These are phyloP conservation scores for Sisor rabdophorus DNA, from an alignment of 2,113 vertebrate genomes.

Conservation along the genomic window DNA sequence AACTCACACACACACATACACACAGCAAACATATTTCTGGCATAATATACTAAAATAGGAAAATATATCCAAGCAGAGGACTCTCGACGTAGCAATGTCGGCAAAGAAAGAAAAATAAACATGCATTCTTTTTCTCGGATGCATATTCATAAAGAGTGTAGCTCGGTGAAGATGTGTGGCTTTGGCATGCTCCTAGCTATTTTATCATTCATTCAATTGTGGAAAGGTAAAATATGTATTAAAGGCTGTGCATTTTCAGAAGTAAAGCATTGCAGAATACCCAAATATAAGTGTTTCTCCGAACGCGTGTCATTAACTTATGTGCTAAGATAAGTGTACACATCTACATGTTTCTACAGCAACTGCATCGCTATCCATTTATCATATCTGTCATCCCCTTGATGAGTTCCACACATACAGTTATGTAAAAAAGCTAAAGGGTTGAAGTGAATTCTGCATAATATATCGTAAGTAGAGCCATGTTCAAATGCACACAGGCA, in stretches of 20 bases:
- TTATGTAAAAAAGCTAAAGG: slow-evolving; percentile 48
- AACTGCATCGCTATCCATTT: slow-evolving; percentile 24
- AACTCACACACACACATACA: slow-evolving; percentile 29
- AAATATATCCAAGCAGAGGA: slow-evolving; percentile 22
- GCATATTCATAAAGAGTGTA: slow-evolving; percentile 48
- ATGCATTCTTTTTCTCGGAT: slow-evolving; percentile 37
- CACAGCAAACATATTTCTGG: slow-evolving; percentile 5
- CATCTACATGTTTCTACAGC: slow-evolving; percentile 25
- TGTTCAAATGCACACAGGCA: slow-evolving; percentile 11
- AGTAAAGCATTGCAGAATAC: slow-evolving; percentile 1
- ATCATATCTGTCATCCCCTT: slow-evolving; percentile 10
- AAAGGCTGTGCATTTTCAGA: slow-evolving; percentile 21
- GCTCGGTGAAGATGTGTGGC: slow-evolving; percentile 30
- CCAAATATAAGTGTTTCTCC: slow-evolving; percentile 13
- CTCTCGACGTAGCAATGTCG: slow-evolving; percentile 34
- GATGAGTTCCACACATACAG: slow-evolving; percentile 12
- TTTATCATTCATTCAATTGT: slow-evolving; percentile 42
- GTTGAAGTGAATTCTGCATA: slow-evolving; percentile 8
- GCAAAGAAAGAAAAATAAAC: slow-evolving; percentile 37
- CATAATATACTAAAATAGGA: slow-evolving; percentile 26
- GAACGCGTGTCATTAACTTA: not conserved
- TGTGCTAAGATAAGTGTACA: not conserved
- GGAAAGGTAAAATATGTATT: slow-evolving; percentile 16
- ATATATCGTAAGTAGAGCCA: not conserved
- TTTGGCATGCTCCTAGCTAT: slow-evolving; percentile 25